phyloP scores from a whole-genome alignment of 2,888 invertebrate species.

The Lymantria dispar region DNA sequence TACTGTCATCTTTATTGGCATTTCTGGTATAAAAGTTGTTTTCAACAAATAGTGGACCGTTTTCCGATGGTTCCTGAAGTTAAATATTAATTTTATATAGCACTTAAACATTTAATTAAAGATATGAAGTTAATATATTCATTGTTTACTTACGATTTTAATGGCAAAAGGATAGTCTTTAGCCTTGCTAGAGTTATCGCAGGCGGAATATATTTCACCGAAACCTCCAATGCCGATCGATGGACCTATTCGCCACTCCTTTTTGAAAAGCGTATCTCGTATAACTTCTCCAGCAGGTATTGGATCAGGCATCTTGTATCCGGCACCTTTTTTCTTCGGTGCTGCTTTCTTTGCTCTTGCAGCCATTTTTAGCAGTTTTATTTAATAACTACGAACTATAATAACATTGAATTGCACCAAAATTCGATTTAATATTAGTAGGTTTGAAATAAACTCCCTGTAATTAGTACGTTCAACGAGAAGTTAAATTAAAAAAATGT shows the following conservation, averaged over 20 bases:
- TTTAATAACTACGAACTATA: constrained; percentile 3
- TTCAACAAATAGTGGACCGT: constrained; percentile 97
- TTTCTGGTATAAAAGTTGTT: constrained; percentile 94
- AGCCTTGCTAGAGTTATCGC: constrained; percentile 78
- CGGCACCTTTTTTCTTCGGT: constrained; percentile 68
- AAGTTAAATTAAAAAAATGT: too few species aligned
- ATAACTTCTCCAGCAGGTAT: constrained; percentile 90
- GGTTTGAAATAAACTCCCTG: too few species aligned
- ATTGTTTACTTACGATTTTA: constrained; percentile 87
- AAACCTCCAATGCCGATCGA: constrained; percentile 96
- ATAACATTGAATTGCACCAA: too few species aligned
- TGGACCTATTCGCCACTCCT: constrained; percentile 92
- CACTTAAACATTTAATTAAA: neutral
- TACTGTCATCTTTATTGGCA: constrained; percentile 87
- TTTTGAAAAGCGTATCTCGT: constrained; percentile 86
- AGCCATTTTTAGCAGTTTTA: constrained; percentile 44
- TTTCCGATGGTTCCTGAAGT: constrained; percentile 91
- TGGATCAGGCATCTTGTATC: constrained; percentile 85
- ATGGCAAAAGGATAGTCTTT: constrained; percentile 86
- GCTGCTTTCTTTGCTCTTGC: constrained; percentile 63
- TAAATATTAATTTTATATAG: neutral
- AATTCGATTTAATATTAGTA: too few species aligned
- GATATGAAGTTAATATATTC: neutral
- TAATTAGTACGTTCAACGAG: too few species aligned
- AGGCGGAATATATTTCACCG: constrained; percentile 95